Evolutionary conservation across 2,797 vertebrate species (phyloP).

Genomic region (Yasuhikotakia modesta): DNA sequence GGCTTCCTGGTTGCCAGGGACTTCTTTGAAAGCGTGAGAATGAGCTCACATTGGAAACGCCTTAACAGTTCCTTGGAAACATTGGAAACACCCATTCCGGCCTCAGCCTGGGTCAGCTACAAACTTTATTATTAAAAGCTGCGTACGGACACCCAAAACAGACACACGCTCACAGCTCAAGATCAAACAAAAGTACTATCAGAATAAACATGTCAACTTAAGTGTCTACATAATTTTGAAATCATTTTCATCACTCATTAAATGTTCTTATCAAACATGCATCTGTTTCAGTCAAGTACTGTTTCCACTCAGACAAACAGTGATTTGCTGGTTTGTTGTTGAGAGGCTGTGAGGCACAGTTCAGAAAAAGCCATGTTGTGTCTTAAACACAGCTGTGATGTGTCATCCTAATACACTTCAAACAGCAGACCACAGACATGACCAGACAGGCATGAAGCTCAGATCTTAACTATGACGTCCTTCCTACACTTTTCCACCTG

Average conservation of each 20-base stretch:
- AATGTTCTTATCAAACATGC: neutral
- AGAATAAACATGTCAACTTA: neutral
- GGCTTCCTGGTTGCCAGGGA: conserved; percentile 70
- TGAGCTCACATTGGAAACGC: conserved; percentile 74
- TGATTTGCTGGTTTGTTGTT: neutral
- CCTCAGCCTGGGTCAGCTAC: conserved; percentile 22
- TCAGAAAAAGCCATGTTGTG: conserved; percentile 29
- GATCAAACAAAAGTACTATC: neutral
- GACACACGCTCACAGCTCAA: conserved; percentile 9
- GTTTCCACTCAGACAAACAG: neutral
- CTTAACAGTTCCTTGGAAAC: conserved; percentile 68
- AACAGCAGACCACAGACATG: conserved; percentile 14
- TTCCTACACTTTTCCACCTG: neutral
- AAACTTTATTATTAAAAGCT: conserved; percentile 30
- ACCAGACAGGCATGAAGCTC: conserved; percentile 38
- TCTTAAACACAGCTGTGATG: conserved; percentile 37
- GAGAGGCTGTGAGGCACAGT: conserved; percentile 19
- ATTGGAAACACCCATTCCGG: conserved; percentile 53
- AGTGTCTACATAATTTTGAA: neutral
- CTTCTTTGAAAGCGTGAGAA: conserved; percentile 68
- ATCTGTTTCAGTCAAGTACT: neutral
- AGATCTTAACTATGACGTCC: conserved; percentile 12
- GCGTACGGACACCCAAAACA: neutral
- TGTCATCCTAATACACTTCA: conserved; percentile 24
- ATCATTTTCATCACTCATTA: too few relatives aligned